These are phyloP conservation scores for Tachina fera DNA, from an alignment of 2,888 invertebrate genomes.

Conservation along the genomic window DNA sequence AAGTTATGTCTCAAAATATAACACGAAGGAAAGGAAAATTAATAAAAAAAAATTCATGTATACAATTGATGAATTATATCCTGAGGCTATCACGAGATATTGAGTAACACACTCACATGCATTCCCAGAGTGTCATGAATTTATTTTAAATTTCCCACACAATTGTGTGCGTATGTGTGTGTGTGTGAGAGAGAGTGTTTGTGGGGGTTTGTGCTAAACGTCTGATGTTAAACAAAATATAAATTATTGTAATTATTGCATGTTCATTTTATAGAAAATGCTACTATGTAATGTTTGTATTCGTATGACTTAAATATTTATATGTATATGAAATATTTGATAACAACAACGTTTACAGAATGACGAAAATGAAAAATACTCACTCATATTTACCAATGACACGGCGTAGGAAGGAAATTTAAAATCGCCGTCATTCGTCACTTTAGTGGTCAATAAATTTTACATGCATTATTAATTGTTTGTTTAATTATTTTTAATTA, in stretches of 20 bases:
- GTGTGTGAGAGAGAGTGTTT: background rate
- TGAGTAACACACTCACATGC: background rate
- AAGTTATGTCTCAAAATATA: constrained; percentile 17
- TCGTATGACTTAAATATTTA: constrained; percentile 51
- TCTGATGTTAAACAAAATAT: constrained; percentile 54
- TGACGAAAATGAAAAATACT: background rate
- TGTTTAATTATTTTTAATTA: constrained; percentile 42
- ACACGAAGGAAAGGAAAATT: constrained; percentile 2
- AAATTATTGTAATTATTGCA: constrained; percentile 68
- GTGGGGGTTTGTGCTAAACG: background rate
- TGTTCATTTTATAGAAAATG: constrained; percentile 58
- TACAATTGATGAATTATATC: constrained; percentile 68
- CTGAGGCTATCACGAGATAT: constrained; percentile 63
- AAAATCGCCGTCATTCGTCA: constrained; percentile 31
- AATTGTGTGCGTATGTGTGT: background rate
- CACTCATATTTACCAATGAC: background rate
- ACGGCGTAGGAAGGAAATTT: background rate
- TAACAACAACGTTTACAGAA: background rate
- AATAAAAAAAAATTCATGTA: constrained; percentile 26
- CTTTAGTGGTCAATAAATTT: constrained; percentile 27
- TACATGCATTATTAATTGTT: constrained; percentile 9
- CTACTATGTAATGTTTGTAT: constrained; percentile 63
- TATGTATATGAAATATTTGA: constrained; percentile 37
- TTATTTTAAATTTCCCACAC: background rate
- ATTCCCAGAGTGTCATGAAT: background rate